Evolutionary conservation across 2,797 vertebrate genomes (phyloP).

Genomic region (Tachyglossus aculeatus): DNA sequence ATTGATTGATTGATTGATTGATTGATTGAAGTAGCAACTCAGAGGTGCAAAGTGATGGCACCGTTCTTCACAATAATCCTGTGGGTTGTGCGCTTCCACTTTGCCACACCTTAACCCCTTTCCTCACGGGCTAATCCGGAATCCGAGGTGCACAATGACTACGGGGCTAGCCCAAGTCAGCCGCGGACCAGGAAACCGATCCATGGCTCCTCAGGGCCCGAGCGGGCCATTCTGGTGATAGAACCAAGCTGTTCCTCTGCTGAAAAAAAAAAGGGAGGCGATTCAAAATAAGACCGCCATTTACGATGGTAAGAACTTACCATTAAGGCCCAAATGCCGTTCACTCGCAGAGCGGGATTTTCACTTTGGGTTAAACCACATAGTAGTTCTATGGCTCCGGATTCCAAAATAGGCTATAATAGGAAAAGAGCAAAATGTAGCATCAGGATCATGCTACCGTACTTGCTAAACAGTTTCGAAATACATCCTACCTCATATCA

Average conservation of each 20-base stretch:
- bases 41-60: too few relatives aligned
- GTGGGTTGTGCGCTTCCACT: too few relatives aligned
- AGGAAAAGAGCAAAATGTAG: background rate
- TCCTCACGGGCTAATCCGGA: too few relatives aligned
- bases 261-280: constrained; percentile 18
- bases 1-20: too few relatives aligned
- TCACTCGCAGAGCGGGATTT: constrained; percentile 94
- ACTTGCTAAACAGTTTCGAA: background rate
- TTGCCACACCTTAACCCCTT: too few relatives aligned
- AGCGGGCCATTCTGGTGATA: background rate
- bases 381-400: constrained; percentile 95
- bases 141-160: too few relatives aligned
- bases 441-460: constrained; percentile 23
- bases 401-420: constrained; percentile 94
- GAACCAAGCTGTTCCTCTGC: background rate
- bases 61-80: too few relatives aligned
- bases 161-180: too few relatives aligned
- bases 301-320: constrained; percentile 73
- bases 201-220: background rate
- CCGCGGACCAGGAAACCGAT: too few relatives aligned
- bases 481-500: background rate
- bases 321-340: constrained; percentile 99
- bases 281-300: too few relatives aligned
- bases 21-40: too few relatives aligned
- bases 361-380: constrained; percentile 98